phyloP scores from a whole-genome alignment of 2,888 invertebrate species.

The Parasteatoda lunata region DNA sequence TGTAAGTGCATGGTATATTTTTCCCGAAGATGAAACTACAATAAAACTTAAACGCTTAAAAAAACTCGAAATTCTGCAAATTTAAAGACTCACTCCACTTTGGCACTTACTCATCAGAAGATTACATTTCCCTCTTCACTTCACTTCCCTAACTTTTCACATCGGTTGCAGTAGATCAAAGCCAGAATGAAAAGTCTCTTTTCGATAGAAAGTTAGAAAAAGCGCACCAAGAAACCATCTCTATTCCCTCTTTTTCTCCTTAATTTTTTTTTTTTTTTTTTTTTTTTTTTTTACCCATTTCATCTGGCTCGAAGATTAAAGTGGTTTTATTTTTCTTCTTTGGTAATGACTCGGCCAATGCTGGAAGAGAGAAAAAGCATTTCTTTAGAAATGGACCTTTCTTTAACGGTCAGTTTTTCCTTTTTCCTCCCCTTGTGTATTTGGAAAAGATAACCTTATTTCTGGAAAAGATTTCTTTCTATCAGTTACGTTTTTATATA shows the following conservation, averaged over 20 bases:
- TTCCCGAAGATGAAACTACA: too few relatives aligned
- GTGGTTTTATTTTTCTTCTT: conserved; percentile 64
- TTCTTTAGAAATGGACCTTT: conserved; percentile 50
- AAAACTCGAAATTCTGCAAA: background rate
- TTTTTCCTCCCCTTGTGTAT: conserved; percentile 9
- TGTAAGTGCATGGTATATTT: too few relatives aligned
- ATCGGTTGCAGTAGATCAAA: conserved; percentile 65
- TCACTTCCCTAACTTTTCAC: conserved; percentile 43
- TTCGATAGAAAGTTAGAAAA: conserved; percentile 67
- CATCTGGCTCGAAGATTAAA: conserved; percentile 62
- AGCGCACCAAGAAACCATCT: conserved; percentile 6
- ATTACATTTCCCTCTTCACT: conserved; percentile 47
- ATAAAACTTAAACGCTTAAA: too few relatives aligned
- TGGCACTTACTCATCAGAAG: background rate
- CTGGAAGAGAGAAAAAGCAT: conserved; percentile 24
- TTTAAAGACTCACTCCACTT: conserved; percentile 17
- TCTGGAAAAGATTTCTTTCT: conserved; percentile 33
- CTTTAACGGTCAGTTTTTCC: conserved; percentile 65
- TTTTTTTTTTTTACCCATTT: conserved; percentile 34
- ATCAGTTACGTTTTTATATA: conserved; percentile 49
- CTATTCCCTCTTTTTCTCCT: conserved; percentile 28
- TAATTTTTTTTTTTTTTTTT: background rate
- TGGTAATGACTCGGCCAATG: conserved; percentile 55
- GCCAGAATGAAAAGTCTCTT: conserved; percentile 64
- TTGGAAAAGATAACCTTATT: conserved; percentile 43